Evolutionary conservation across 1,140 invertebrate species (phyloP), one percentile per base, ranked within the genome.

Genomic region (Eriosoma lanigerum): DNA sequence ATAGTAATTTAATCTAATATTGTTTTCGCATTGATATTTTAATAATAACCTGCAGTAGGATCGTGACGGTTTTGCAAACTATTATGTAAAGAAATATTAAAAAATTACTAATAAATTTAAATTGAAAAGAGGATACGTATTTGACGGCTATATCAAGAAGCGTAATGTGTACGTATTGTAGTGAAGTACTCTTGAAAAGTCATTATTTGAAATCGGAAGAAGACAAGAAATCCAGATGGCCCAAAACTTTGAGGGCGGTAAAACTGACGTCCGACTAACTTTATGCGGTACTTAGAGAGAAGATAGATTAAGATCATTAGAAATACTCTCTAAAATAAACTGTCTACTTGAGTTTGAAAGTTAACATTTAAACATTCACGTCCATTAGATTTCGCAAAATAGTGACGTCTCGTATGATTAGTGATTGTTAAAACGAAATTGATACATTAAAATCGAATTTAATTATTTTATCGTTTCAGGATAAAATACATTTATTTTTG

Each of bases 291-390:
- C 68, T 72, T 72, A 72, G 8, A 38, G 26, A 29, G 68, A 72
- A 72, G 68, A 72, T 72, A 72, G 68, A 72, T 72, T 72, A 72
- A 52, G 17, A 72, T 72, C 68, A 72, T 72, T 52, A 72, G 68
- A 72, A 72, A 72, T 72, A 72, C 68, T 72, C 52, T 9, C 15
- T 26, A 9, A 72, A 50, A 72, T 72, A 72, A 72, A 72, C 68
- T 52, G 68, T 72, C 68, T 52, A 72, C 46, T 72, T 52, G 26
- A 72, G 68, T 72, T 52, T 50, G 68, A 29, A 52, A 72, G 68
- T 72, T 72, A 50, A 52, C 68, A 32, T 52, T 29, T 29, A 72
- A 72, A 32, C 26, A 29, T 32, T 24, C 48, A 12, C 48, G 68
- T 50, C 68, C 68, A 52, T 72, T 72, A 72, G 1, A n/a, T 52